Conservation (phyloP, 2,797 vertebrate genomes). For the Microtus californicus region DNA sequence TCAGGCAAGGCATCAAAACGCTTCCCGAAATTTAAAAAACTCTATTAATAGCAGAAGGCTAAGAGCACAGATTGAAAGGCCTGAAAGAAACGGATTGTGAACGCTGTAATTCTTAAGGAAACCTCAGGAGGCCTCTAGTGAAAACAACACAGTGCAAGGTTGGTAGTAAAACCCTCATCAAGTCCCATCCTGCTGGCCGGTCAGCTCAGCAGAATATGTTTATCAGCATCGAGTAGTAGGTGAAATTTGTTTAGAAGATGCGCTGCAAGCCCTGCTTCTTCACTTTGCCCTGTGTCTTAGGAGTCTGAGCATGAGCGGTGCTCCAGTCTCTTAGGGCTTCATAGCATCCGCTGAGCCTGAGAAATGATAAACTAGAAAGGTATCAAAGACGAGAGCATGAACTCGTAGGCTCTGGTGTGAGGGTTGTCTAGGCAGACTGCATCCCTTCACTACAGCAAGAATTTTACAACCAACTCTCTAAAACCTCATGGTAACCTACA, state of each 20-base stretch:
- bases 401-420: background rate
- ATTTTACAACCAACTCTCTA: background rate
- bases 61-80: background rate
- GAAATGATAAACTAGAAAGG: background rate
- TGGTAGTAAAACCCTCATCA: background rate
- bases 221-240: background rate
- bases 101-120: background rate
- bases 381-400: background rate
- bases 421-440: background rate
- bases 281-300: background rate
- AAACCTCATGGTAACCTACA: background rate
- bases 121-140: background rate
- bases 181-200: background rate
- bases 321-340: background rate
- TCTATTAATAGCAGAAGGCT: background rate
- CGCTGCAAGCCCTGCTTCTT: background rate
- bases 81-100: background rate
- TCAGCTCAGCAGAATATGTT: background rate
- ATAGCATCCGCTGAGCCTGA: background rate
- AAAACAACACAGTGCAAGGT: background rate
- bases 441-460: background rate
- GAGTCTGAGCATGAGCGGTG: background rate
- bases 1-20: slow-evolving; percentile 9
- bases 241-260: background rate
- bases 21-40: slow-evolving; percentile 10